These are phyloP conservation scores for Tyria jacobaeae DNA, from an alignment of 2,888 invertebrate species.

Conservation along the genomic window DNA sequence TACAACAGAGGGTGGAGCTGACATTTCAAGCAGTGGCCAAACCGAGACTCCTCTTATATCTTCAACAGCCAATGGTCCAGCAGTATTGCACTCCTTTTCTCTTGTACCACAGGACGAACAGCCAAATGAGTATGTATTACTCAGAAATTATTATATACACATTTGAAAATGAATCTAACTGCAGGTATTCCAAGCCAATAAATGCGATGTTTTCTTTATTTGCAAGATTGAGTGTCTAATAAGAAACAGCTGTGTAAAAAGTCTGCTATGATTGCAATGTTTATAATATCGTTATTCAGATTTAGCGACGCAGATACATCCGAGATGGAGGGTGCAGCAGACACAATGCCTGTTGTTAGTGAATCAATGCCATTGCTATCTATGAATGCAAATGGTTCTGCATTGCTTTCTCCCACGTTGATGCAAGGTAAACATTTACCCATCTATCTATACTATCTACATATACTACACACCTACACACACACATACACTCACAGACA, in stretches of 20 bases:
- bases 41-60: constrained; percentile 76
- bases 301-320: constrained; percentile 82
- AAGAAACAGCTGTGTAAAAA: background rate
- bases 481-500: too few relatives aligned
- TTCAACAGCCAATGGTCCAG: constrained; percentile 79
- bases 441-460: background rate
- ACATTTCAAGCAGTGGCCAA: constrained; percentile 81
- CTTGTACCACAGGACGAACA: constrained; percentile 72
- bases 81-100: constrained; percentile 73
- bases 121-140: constrained; percentile 75
- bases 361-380: constrained; percentile 78
- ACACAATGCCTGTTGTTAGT: constrained; percentile 77
- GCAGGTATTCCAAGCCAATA: background rate
- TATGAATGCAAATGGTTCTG: constrained; percentile 75
- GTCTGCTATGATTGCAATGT: background rate
- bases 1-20: constrained; percentile 78
- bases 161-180: background rate
- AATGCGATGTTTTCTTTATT: too few relatives aligned
- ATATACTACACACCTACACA: background rate
- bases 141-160: background rate
- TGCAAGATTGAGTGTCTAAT: background rate
- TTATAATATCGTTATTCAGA: constrained; percentile 47
- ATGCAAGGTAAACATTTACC: constrained; percentile 62
- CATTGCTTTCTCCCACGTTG: constrained; percentile 71
- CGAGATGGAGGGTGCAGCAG: constrained; percentile 78